These are phyloP conservation scores for Tridacna crocea DNA, from an alignment of 2,888 invertebrate species.

Conservation along the genomic window DNA sequence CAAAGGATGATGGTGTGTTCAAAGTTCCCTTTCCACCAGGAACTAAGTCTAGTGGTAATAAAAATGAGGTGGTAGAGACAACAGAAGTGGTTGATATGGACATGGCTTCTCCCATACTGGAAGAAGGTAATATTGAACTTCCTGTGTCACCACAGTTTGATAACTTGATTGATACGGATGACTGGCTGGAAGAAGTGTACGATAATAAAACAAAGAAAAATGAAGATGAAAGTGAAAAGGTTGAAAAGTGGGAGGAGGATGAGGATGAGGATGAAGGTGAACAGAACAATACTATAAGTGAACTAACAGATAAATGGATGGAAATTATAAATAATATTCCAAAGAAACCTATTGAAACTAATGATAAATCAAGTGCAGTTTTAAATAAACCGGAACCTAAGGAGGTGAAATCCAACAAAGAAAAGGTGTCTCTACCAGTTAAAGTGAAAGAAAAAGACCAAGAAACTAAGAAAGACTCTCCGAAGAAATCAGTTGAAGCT, in stretches of 20 bases:
- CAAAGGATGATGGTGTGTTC: conserved; percentile 66
- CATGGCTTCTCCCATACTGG: conserved; percentile 86
- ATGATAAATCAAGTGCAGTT: conserved; percentile 8
- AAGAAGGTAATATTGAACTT: conserved; percentile 77
- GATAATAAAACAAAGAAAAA: conserved; percentile 50
- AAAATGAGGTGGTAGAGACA: conserved; percentile 67
- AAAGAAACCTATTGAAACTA: not conserved
- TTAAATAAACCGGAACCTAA: conserved; percentile 19
- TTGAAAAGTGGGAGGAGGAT: conserved; percentile 18
- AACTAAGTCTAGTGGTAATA: conserved; percentile 36
- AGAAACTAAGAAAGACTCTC: conserved; percentile 49
- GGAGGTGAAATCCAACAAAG: conserved; percentile 26
- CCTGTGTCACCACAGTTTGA: conserved; percentile 70
- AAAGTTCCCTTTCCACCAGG: conserved; percentile 77
- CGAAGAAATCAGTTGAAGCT: conserved; percentile 41
- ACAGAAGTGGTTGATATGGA: conserved; percentile 88
- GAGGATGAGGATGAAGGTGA: conserved; percentile 23
- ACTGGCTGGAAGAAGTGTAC: conserved; percentile 54
- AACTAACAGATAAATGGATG: conserved; percentile 22
- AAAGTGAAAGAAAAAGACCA: conserved; percentile 38
- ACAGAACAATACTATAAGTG: not conserved
- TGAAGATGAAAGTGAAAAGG: conserved; percentile 17
- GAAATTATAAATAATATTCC: conserved; percentile 17
- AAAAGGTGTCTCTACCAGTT: conserved; percentile 33
- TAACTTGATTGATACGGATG: conserved; percentile 62